A percentile compares a stretch with the other conserved stretches of the same genome.
Evolutionary conservation across 2,113 vertebrate species (phyloP).

Genomic region (Epinephelus moara): DNA sequence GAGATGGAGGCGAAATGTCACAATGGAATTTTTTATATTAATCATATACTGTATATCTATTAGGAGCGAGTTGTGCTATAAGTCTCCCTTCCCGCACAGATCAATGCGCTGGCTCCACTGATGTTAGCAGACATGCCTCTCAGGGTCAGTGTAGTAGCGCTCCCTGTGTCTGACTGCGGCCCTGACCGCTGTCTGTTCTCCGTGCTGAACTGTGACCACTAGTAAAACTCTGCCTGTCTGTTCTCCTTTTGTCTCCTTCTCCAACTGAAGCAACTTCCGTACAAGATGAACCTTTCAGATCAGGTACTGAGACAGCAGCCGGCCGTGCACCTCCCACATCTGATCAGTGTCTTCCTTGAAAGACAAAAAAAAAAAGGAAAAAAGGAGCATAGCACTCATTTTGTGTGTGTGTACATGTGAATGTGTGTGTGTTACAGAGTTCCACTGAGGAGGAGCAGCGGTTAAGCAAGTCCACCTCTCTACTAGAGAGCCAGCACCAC

Average conservation of each 20-base stretch:
- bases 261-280: slow-evolving; percentile 82
- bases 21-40: slow-evolving; percentile 39
- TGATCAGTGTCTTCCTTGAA: slow-evolving; percentile 28
- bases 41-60: slow-evolving; percentile 49
- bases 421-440: slow-evolving; percentile 81
- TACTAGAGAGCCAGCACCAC: slow-evolving; percentile 98
- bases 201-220: slow-evolving; percentile 44
- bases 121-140: slow-evolving; percentile 45
- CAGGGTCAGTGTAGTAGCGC: slow-evolving; percentile 44
- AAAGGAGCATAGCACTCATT: neutral
- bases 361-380: neutral
- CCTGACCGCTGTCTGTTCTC: slow-evolving; percentile 52
- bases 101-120: slow-evolving; percentile 58
- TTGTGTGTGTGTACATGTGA: slow-evolving; percentile 21
- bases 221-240: slow-evolving; percentile 74
- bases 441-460: slow-evolving; percentile 92
- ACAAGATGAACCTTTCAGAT: slow-evolving; percentile 85
- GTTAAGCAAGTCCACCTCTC: slow-evolving; percentile 89
- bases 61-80: slow-evolving; percentile 23
- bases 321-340: slow-evolving; percentile 56
- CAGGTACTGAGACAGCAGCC: slow-evolving; percentile 78
- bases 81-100: slow-evolving; percentile 40
- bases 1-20: slow-evolving; percentile 61
- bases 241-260: slow-evolving; percentile 81
- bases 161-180: slow-evolving; percentile 31